These are phyloP conservation scores for Ophioninae sp. DNA, from an alignment of 2,888 invertebrate species.

Conservation along the genomic window DNA sequence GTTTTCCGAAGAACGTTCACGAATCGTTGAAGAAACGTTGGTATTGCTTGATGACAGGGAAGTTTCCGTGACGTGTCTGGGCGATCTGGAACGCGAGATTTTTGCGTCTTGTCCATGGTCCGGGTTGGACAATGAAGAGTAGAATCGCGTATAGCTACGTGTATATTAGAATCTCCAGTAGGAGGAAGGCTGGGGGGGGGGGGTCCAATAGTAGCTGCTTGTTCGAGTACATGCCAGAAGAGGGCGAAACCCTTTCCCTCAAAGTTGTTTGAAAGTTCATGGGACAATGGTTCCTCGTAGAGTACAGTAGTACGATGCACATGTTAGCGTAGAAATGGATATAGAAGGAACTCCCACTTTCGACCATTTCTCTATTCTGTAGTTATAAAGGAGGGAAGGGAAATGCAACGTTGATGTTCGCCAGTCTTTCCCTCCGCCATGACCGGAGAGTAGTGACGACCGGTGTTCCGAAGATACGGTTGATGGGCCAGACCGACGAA, in stretches of 20 bases:
- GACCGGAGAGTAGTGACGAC: conserved; percentile 74
- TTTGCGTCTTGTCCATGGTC: conserved; percentile 38
- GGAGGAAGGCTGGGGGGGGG: conserved; percentile 4
- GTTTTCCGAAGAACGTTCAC: not conserved
- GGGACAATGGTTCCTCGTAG: conserved; percentile 77
- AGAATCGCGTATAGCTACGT: conserved; percentile 4
- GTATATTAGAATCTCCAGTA: not conserved
- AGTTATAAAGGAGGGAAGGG: conserved; percentile 66
- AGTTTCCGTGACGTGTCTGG: conserved; percentile 14
- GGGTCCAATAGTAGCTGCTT: conserved; percentile 38
- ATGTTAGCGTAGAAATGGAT: conserved; percentile 59
- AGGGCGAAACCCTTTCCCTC: conserved; percentile 71
- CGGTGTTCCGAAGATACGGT: conserved; percentile 79
- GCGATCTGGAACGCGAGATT: conserved; percentile 38
- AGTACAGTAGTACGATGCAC: conserved; percentile 65
- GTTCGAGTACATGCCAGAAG: conserved; percentile 14
- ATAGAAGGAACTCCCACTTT: conserved; percentile 64
- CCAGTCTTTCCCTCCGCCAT: conserved; percentile 55
- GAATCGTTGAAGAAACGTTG: not conserved
- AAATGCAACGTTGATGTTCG: conserved; percentile 69
- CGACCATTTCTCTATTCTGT: conserved; percentile 72
- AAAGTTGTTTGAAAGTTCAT: conserved; percentile 79
- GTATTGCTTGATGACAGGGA: not conserved
- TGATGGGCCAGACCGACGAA: conserved; percentile 72
- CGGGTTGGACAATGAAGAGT: conserved; percentile 45